Evolutionary conservation across 1,140 invertebrate species (phyloP).

Genomic region (Heliconius nattereri): DNA sequence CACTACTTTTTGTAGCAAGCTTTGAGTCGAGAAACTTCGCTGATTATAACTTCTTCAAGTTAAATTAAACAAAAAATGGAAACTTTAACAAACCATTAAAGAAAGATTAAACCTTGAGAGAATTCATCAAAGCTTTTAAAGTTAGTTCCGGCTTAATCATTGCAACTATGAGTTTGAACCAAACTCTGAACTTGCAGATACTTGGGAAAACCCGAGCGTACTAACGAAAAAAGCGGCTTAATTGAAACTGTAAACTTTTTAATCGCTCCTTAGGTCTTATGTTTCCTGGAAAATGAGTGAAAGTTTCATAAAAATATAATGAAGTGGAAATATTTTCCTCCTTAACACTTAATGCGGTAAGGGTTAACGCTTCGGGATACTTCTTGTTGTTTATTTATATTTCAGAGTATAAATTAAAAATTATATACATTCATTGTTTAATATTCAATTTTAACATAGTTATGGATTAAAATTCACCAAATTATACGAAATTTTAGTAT

Average conservation of each 20-base stretch:
- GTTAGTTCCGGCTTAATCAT: constrained; percentile 46
- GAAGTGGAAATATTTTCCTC: constrained; percentile 18
- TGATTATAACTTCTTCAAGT: constrained; percentile 45
- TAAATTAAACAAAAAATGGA: constrained; percentile 43
- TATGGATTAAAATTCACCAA: no score
- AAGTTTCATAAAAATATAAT: constrained; percentile 40
- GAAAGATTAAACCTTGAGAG: constrained; percentile 47
- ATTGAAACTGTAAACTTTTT: constrained; percentile 44
- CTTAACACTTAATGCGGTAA: constrained; percentile 18
- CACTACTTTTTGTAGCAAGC: constrained; percentile 25
- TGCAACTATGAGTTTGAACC: constrained; percentile 45
- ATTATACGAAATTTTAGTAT: no score
- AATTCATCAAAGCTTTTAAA: constrained; percentile 50
- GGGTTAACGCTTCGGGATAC: background rate
- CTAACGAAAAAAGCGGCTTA: constrained; percentile 48
- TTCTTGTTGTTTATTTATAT: background rate
- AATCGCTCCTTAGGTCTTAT: constrained; percentile 39
- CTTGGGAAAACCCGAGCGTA: constrained; percentile 39
- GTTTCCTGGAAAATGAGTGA: constrained; percentile 32
- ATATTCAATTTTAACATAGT: no score
- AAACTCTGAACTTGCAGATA: constrained; percentile 40
- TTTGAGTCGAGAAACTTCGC: constrained; percentile 38
- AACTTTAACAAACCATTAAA: constrained; percentile 47
- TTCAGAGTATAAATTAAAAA: no score
- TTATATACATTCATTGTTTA: background rate